Evolutionary conservation across 2,797 vertebrate genomes (phyloP), one percentile per base, ranked within the genome.

Genomic region (Lateolabrax maculatus): DNA sequence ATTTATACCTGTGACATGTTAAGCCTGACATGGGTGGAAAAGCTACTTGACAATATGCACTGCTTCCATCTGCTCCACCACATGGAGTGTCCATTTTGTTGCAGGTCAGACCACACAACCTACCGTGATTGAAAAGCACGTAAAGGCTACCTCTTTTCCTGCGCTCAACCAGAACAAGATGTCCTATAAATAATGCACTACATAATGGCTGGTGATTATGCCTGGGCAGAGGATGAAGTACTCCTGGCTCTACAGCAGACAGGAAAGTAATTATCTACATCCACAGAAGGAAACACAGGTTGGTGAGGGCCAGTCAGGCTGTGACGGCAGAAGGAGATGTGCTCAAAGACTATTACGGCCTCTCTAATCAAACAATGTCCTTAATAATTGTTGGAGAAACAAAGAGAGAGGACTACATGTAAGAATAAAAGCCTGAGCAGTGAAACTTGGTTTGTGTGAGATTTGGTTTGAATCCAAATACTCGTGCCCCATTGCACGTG

Each of bases 151-250:
- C 46, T 62, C 37, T 67, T 61, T 39, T 4, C 12, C 55, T 13
- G 46, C 1, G 6, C 53, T 58, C 37, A 39, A 55, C 37, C 41
- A 67, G 63, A 49, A 60, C 56, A 70, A 77, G 51, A 56, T 68
- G 39, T 73, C 25, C 70, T 79, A 66, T 68, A 62, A 74, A 68
- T 80, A 74, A 74, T 69, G 31, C 69, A 80, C 57, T 74, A 70
- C 64, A 62, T 69, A 37, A 69, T 69, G 43, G 34, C 25, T 36
- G 56, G 31, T 74, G 70, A 80, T 68, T 68, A 73, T 34, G 71
- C 70, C 41, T 29, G 64, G 44, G 23, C 49, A 31, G 56, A 62
- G 71, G 25, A 79, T 48, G 48, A 49, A 62, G 52, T 44, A 15
- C 51, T 73, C 37, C 34, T 34, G 55, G 15, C 60, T 65, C 13